A percentile compares a stretch with the other conserved stretches of the same genome.
Evolutionary conservation across 64 coral and sea anemone species (phyloP).

Genomic region (Montipora cactus): DNA sequence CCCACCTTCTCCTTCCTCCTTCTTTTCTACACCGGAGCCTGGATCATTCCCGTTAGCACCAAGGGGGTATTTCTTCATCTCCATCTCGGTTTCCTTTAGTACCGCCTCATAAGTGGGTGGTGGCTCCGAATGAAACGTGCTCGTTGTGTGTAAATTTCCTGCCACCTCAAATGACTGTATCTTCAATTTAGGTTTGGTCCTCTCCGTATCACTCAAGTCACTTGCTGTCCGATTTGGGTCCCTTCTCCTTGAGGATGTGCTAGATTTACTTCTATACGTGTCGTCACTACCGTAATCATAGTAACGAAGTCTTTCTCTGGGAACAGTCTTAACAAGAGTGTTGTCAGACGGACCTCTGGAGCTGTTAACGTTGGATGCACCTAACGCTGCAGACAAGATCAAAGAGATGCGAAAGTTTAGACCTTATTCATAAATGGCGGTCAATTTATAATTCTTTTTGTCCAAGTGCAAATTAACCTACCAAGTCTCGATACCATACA

Average conservation of each 20-base stretch:
- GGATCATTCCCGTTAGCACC: background rate
- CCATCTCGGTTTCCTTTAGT: constrained; percentile 66
- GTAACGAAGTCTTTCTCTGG: constrained; percentile 51
- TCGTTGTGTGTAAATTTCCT: constrained; percentile 58
- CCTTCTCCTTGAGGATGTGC: constrained; percentile 6
- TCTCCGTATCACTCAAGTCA: constrained; percentile 47
- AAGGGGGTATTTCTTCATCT: constrained; percentile 40
- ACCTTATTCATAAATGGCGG: too few relatives aligned
- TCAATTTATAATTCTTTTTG: too few relatives aligned
- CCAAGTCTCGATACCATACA: too few relatives aligned
- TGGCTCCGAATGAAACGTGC: constrained; percentile 85
- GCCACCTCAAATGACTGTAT: constrained; percentile 93
- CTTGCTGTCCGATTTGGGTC: constrained; percentile 49
- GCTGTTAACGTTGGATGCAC: background rate
- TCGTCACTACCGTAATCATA: constrained; percentile 8
- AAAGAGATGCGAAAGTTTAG: background rate
- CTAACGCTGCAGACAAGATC: background rate
- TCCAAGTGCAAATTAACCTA: too few relatives aligned
- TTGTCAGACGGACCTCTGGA: constrained; percentile 51
- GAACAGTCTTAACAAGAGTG: constrained; percentile 44
- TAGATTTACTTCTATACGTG: constrained; percentile 53
- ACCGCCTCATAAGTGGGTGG: constrained; percentile 88
- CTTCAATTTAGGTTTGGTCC: constrained; percentile 70
- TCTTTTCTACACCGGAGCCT: background rate
- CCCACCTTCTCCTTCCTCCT: constrained; percentile 43